phyloP scores from a whole-genome alignment of 2,888 invertebrate species.

The Bombylius discolor region DNA sequence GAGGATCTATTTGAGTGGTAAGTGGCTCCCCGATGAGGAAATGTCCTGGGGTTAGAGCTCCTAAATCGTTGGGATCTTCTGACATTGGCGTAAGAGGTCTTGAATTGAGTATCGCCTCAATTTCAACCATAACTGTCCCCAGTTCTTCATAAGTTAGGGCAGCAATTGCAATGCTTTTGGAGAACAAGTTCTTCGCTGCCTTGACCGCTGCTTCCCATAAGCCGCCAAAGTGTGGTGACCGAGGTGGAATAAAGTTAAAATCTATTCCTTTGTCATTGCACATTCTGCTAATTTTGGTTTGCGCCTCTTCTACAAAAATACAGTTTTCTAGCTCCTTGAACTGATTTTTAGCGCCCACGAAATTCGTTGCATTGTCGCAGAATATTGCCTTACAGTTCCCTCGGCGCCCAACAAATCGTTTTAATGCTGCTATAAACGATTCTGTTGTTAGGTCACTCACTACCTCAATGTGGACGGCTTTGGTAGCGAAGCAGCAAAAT shows the following conservation, averaged over 20 bases:
- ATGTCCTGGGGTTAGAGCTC: conserved; percentile 8
- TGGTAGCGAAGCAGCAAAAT: conserved; percentile 13
- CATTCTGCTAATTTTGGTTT: background rate
- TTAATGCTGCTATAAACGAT: conserved; percentile 10
- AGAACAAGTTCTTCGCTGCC: background rate
- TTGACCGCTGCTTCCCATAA: conserved; percentile 13
- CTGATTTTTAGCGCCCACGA: conserved; percentile 10
- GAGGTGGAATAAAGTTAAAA: conserved; percentile 12
- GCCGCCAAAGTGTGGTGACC: conserved; percentile 13
- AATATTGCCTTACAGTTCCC: conserved; percentile 8
- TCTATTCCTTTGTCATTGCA: conserved; percentile 8
- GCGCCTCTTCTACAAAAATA: conserved; percentile 4
- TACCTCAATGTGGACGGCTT: conserved; percentile 15
- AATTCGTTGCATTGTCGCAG: conserved; percentile 14
- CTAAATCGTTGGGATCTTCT: conserved; percentile 9
- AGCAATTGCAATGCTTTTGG: background rate
- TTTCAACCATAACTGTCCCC: conserved; percentile 16
- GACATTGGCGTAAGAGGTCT: conserved; percentile 15
- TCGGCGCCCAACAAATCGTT: conserved; percentile 9
- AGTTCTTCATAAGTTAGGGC: conserved; percentile 20
- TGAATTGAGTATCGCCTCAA: conserved; percentile 20
- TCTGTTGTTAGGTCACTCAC: conserved; percentile 12
- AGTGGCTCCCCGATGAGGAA: conserved; percentile 5
- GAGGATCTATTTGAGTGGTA: background rate
- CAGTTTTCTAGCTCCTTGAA: conserved; percentile 1